Evolutionary conservation across 1,140 invertebrate genomes (phyloP), one percentile per base, ranked within the genome.

Genomic region (Conus ventricosus): DNA sequence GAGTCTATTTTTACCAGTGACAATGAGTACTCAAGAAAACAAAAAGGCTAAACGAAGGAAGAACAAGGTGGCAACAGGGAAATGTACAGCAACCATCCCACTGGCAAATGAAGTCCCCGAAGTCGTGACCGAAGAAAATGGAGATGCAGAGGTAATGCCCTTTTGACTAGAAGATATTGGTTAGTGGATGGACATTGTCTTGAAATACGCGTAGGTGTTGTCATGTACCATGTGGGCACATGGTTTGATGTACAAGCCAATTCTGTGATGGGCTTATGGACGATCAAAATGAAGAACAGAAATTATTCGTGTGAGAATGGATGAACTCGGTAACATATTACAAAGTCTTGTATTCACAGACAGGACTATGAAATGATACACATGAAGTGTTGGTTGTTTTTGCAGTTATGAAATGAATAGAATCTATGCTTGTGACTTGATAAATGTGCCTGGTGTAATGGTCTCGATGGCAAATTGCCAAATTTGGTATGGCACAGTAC

Each of bases 1-100:
- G 71, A 87, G 75, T 87, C 85, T 54, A 10, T 54, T 53, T 76
- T 60, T 23, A 84, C 71, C 76, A 20, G 39, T n/a, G 39, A 90
- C 75, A 27, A 92, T 92, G 92, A 92, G 90, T 90, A 88, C 88
- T 78, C 85, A 87, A 80, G 92, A 92, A 81, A 88, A 78, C 67
- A 91, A 91, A 87, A 92, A 92, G 84, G 85, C 90, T 15, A 92
- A 92, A 85, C 85, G 90, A 83, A 88, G 91, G 88, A 91, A 91
- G 87, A 91, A 87, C 83, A 91, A 90, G 89, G 88, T 89, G 51
- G 57, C 80, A 25, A 85, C 88, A 90, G 89, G 89, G 87, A 91
- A 89, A 87, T 84, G 84, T 84, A 83, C 54, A 85, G 88, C 88
- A 25, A 89, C 89, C 80, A 88, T 86, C 87, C 85, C 91, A 84